Conservation (phyloP, 2,888 invertebrate species). For the Folsomia manolachei region DNA sequence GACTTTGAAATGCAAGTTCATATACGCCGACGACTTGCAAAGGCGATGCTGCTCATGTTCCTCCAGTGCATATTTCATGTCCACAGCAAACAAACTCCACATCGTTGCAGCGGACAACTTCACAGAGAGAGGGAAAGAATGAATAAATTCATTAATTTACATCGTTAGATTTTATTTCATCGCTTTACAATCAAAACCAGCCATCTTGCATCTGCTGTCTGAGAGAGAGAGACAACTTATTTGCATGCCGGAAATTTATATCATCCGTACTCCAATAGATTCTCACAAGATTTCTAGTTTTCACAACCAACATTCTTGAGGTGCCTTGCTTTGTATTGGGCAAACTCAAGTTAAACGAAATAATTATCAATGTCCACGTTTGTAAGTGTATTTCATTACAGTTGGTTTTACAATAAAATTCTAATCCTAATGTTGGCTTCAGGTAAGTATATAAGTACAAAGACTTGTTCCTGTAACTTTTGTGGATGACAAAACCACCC, state of each 20-base stretch:
- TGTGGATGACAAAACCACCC: neutral
- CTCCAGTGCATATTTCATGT: slow-evolving; percentile 96
- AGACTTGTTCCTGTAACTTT: neutral
- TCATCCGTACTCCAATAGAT: neutral
- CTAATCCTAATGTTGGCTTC: neutral
- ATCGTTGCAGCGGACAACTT: slow-evolving; percentile 95
- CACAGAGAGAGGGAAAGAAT: slow-evolving; percentile 48
- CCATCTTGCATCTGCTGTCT: neutral
- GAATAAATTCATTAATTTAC: slow-evolving; percentile 20
- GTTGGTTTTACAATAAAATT: neutral
- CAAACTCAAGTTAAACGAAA: neutral
- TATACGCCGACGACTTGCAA: slow-evolving; percentile 97
- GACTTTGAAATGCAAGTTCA: slow-evolving; percentile 99
- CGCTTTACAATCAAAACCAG: neutral
- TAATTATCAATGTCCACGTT: neutral
- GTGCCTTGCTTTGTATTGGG: neutral
- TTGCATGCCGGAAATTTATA: neutral
- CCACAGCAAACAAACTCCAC: slow-evolving; percentile 95
- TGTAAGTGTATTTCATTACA: neutral
- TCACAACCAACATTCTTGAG: neutral
- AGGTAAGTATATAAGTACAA: neutral
- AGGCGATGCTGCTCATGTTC: slow-evolving; percentile 94
- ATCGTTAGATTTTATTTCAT: neutral
- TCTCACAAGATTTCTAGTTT: neutral
- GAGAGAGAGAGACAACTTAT: neutral